A percentile compares a stretch with the other conserved stretches of the same genome.
phyloP scores from a whole-genome alignment of 1,140 invertebrate genomes.

The Lordiphosa clarofinis region DNA sequence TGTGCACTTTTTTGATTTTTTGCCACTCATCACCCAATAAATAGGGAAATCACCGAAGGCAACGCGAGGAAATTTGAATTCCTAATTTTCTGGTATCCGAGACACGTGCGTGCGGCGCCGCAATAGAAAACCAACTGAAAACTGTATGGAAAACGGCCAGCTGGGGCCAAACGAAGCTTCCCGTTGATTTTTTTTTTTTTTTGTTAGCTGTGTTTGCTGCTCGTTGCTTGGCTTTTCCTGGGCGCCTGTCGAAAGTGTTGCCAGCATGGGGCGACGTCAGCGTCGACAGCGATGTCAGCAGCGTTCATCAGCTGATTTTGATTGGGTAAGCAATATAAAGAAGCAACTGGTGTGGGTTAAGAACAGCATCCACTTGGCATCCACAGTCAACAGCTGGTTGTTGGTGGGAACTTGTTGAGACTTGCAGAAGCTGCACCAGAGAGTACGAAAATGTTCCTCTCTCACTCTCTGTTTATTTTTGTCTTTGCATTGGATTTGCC shows the following conservation, averaged over 20 bases:
- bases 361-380: constrained; percentile 40
- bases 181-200: constrained; percentile 9
- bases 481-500: constrained; percentile 31
- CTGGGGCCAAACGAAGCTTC: constrained; percentile 13
- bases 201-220: constrained; percentile 13
- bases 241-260: constrained; percentile 66
- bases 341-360: constrained; percentile 58
- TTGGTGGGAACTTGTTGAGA: constrained; percentile 1
- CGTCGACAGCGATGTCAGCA: constrained; percentile 29
- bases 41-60: neutral
- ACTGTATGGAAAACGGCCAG: constrained; percentile 33
- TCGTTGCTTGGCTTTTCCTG: constrained; percentile 42
- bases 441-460: constrained; percentile 2
- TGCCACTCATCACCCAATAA: neutral
- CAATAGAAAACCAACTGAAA: constrained; percentile 69
- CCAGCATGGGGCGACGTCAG: constrained; percentile 41
- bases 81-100: constrained; percentile 22
- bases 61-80: constrained; percentile 20
- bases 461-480: constrained; percentile 27
- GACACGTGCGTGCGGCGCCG: constrained; percentile 69
- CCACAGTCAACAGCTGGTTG: constrained; percentile 57
- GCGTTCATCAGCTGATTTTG: constrained; percentile 40
- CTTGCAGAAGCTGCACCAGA: constrained; percentile 29
- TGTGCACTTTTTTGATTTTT: too few relatives aligned
- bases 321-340: constrained; percentile 22